Base-by-base conservation (phyloP, 2,888 invertebrate genomes). In the Syritta pipiens region DNA sequence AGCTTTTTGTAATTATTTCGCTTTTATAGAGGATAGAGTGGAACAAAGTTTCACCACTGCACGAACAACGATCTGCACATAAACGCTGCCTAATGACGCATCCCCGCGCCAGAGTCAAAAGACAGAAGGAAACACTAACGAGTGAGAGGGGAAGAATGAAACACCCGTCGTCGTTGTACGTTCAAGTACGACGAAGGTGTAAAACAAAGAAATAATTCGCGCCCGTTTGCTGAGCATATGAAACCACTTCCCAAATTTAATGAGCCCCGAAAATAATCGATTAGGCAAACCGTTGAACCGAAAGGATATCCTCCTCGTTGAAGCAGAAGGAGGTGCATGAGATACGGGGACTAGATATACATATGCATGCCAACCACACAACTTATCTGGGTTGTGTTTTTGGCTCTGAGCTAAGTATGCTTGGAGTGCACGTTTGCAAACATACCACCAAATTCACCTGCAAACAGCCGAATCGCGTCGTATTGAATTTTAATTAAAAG, bases 401-500 rank as follows among this genome's bases (percentile, higher is more conserved):
- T 59, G 51, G 53, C 53, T 48, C 46, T 44, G 20, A n/a, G 24
- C 44, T 5, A 26, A 59, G 10, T 63, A 28, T 62, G 49, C 55
- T 63, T 63, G 44, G 37, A 76, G 53, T 53, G 32, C 77, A 77
- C 53, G 72, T 60, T 59, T 53, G 46, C 46, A 65, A 76, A 71
- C 46, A 71, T n/a, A n/a, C n/a, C 51, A 63, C 63, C 62, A 32
- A 44, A 51, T 77, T 24, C 77, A 77, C 72, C 65, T 77, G 77
- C 71, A 71, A 71, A 62, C 69, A 28, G 65, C 48, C 72, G 65
- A 77, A 72, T 65, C 53, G 77, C 72, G 71, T 77, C 65, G 72
- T 77, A 77, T 77, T 77, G 77, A 77, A 77, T 77, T 77, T 77
- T 77, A 77, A 77, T 77, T 77, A 77, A 77, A 77, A 77, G 77